Percentiles rank a stretch among this genome's conserved stretches.
These are phyloP conservation scores for Meiosimyza decipiens DNA, from an alignment of 2,888 invertebrate species.

Conservation along the genomic window DNA sequence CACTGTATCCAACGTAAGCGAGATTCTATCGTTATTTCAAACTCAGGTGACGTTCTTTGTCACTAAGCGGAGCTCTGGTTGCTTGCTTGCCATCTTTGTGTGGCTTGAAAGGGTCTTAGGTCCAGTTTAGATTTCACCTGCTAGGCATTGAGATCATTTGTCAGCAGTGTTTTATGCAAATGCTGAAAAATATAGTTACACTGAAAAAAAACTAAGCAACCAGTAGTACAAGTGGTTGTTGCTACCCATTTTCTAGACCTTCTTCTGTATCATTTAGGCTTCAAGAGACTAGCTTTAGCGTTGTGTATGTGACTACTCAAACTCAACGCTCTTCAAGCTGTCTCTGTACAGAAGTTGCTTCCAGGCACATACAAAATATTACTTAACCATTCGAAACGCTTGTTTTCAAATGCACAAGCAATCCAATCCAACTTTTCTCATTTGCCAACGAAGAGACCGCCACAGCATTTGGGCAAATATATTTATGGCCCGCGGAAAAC, in stretches of 20 bases:
- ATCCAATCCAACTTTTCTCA: neutral
- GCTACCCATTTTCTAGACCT: too few species aligned
- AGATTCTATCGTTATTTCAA: too few species aligned
- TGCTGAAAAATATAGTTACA: neutral
- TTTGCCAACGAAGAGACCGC: neutral
- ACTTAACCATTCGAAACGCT: slow-evolving; percentile 38
- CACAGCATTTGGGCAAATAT: neutral
- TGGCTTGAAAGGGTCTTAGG: slow-evolving; percentile 19
- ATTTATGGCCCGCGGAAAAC: slow-evolving; percentile 32
- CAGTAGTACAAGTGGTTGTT: neutral
- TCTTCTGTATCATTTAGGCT: neutral
- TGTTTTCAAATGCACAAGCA: slow-evolving; percentile 14
- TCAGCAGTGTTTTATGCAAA: slow-evolving; percentile 32
- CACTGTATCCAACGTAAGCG: neutral
- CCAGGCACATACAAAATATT: slow-evolving; percentile 32
- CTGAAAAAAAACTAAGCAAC: neutral
- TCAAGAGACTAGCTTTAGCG: neutral
- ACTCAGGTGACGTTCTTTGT: too few species aligned
- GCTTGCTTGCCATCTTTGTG: neutral
- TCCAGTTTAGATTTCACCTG: slow-evolving; percentile 35
- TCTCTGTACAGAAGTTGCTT: slow-evolving; percentile 26
- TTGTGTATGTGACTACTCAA: neutral
- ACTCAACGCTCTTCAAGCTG: neutral
- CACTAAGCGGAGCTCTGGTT: neutral
- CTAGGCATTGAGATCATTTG: slow-evolving; percentile 36